Evolutionary conservation across 2,797 vertebrate genomes (phyloP), one percentile per base, ranked within the genome.

Genomic region (Lutra lutra): DNA sequence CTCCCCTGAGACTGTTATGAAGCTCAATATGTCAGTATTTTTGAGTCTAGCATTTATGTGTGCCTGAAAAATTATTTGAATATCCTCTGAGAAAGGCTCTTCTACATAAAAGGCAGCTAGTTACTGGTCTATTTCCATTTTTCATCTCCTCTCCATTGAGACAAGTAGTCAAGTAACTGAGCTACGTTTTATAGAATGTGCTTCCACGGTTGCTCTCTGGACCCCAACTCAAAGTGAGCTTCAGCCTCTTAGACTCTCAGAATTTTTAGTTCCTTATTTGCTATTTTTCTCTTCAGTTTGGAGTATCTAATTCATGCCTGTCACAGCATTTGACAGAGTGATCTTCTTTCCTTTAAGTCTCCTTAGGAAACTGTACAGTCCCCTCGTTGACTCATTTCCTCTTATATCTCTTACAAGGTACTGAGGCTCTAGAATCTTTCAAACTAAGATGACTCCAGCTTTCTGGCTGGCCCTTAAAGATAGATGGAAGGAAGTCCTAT

Each of bases 21-120:
- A 91, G 51, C 43, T 93, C 73, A 85, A 35, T 62, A 80, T 91
- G 56, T 17, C 83, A 83, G 20, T 80, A 86, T 86, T 94, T 86
- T 51, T 54, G 89, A 89, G 38, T 46, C 8, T 20, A 85, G 20
- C 51, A 80, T 89, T 92, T 84, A 43, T 7, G 46, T 95, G 38
- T 62, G 54, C 20, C 56, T 78, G 20, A 70, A 92, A 73, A 88
- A 48, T 60, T 91, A 92, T 64, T 66, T 78, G 66, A n/a, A 79
- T 62, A 73, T 54, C 87, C 58, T 80, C 75, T 82, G 58, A 77
- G 80, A 92, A 56, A 91, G 27, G 9, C 7, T 93, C n/a, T 89
- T 11, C 43, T 60, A 43, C 10, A 20, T 86, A 95, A 66, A 87
- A 25, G 12, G 23, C 38, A 95, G 6, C 75, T 51, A 20, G 7